Evolutionary conservation across 2,113 vertebrate species (phyloP).

Genomic region (Corythoichthys intestinalis): DNA sequence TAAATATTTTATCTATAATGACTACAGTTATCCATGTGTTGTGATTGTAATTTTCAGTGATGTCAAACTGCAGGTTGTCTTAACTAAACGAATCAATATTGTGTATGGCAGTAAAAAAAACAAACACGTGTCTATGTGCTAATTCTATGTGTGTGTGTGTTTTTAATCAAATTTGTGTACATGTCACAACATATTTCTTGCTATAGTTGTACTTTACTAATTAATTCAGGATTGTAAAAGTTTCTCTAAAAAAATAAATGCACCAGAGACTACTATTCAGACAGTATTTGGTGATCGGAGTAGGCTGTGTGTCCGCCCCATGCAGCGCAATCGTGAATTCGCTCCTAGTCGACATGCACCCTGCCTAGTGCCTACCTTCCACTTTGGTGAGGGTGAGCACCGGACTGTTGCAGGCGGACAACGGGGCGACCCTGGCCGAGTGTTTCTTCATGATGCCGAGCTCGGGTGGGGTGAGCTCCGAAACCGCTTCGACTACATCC

Average conservation of each 20-base stretch:
- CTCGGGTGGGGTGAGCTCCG: constrained; percentile 76
- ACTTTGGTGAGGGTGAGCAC: constrained; percentile 96
- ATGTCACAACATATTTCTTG: neutral
- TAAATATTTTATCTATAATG: neutral
- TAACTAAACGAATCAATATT: neutral
- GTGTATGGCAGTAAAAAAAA: neutral
- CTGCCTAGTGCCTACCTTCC: constrained; percentile 78
- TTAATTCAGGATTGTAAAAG: neutral
- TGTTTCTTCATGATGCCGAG: constrained; percentile 94
- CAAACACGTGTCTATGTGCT: no score
- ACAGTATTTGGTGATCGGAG: neutral
- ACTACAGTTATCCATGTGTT: neutral
- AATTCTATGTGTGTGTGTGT: no score
- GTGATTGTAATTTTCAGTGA: neutral
- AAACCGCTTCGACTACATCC: constrained; percentile 83
- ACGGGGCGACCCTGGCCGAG: constrained; percentile 90
- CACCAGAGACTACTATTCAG: neutral
- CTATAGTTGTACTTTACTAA: neutral
- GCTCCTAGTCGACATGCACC: constrained; percentile 8
- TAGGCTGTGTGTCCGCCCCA: neutral
- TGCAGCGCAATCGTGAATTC: constrained; percentile 15
- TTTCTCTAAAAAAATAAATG: neutral
- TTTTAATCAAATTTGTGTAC: neutral
- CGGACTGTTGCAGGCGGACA: constrained; percentile 94
- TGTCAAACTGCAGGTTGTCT: neutral